phyloP scores from a whole-genome alignment of 2,113 vertebrate genomes.

The Haliaeetus leucogaster region DNA sequence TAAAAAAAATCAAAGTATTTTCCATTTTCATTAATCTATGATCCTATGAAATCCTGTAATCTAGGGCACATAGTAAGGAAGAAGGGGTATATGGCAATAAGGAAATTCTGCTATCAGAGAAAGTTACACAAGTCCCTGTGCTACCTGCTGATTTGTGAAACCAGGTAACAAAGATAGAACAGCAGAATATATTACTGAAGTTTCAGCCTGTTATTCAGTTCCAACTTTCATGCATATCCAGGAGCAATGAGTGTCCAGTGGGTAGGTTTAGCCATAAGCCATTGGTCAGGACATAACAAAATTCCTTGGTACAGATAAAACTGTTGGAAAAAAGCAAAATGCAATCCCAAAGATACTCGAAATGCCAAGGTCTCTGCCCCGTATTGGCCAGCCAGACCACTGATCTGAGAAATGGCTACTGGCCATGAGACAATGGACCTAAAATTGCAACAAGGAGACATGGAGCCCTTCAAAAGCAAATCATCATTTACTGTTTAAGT shows the following conservation, averaged over 20 bases:
- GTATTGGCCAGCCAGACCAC: not conserved
- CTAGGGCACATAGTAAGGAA: not conserved
- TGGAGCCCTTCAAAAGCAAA: not conserved
- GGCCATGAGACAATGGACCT: accelerated
- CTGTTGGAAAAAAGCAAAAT: not conserved
- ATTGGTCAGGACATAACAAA: not conserved
- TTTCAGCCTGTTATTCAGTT: not conserved
- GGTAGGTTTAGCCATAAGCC: not conserved
- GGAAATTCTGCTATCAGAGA: not conserved
- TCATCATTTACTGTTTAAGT: not conserved
- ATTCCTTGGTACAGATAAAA: not conserved
- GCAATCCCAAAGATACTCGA: no score
- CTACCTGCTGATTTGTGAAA: not conserved
- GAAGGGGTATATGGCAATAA: not conserved
- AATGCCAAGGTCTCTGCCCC: not conserved
- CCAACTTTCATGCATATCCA: not conserved
- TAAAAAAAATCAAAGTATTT: not conserved
- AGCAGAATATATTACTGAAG: not conserved
- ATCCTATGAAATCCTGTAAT: not conserved
- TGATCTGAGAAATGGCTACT: not conserved
- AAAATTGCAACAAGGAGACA: not conserved
- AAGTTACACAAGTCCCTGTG: not conserved
- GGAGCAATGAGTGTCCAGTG: not conserved
- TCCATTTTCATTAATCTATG: not conserved
- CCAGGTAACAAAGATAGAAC: not conserved